A percentile compares a stretch with the other conserved stretches of the same genome.
Conservation (phyloP, 1,140 invertebrate species). For the Tetragonula clypearis region DNA sequence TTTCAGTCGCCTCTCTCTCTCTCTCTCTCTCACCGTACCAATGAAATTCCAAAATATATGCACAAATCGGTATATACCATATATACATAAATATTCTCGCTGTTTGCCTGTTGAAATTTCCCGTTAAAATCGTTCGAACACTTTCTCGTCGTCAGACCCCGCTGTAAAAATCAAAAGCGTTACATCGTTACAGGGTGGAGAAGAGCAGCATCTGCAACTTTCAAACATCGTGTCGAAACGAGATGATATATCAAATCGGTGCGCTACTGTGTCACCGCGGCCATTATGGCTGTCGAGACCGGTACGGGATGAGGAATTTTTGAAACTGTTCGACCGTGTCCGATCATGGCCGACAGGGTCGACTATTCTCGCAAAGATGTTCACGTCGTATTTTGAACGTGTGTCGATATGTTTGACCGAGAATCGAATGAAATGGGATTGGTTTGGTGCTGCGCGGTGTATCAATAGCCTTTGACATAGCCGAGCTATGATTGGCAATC, state of each 20-base stretch:
- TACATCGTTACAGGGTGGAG: not conserved
- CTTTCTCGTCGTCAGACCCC: not conserved
- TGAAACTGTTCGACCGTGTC: not conserved
- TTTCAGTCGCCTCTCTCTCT: too few species aligned
- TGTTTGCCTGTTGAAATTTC: not conserved
- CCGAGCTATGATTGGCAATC: constrained; percentile 5
- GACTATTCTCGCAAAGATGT: constrained; percentile 1
- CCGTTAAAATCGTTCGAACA: not conserved
- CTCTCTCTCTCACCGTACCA: too few species aligned
- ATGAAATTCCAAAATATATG: too few species aligned
- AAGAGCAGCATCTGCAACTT: not conserved
- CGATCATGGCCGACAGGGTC: not conserved
- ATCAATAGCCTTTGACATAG: constrained; percentile 20
- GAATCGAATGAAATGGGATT: constrained; percentile 2
- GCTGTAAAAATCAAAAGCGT: too few species aligned
- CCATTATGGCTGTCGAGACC: not conserved
- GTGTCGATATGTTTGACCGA: constrained; percentile 22
- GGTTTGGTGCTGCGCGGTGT: not conserved
- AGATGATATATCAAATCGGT: constrained; percentile 13
- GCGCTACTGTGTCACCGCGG: not conserved
- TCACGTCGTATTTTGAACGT: not conserved
- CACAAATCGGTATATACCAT: too few species aligned
- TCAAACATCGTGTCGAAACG: constrained; percentile 2
- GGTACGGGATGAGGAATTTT: not conserved
- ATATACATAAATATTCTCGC: too few species aligned